Conservation (phyloP, 2,113 vertebrate genomes). For the Dicaeum eximium region DNA sequence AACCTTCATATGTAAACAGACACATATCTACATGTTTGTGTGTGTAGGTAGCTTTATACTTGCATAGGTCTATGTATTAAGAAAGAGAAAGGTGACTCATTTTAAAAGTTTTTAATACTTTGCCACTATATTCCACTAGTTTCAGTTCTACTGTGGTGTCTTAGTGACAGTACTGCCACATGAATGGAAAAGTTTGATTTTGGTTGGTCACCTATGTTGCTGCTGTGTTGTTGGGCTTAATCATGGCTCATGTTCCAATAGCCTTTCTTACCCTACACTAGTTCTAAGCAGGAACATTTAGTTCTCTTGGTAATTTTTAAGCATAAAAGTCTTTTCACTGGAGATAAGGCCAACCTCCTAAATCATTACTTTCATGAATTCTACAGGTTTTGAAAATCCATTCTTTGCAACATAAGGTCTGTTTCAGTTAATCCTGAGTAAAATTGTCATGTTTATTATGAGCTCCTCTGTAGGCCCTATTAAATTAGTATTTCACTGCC, state of each 20-base stretch:
- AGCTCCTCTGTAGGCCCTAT: not conserved
- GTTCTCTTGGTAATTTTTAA: not conserved
- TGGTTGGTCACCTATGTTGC: not conserved
- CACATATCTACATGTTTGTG: accelerated
- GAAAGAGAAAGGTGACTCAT: not conserved
- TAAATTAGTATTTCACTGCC: not conserved
- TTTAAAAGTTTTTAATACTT: not conserved
- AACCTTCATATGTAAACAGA: not conserved
- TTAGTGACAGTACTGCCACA: not conserved
- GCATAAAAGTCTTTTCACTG: not conserved
- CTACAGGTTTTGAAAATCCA: not conserved
- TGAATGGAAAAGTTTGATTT: not conserved
- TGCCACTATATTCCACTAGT: not conserved
- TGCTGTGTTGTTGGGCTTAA: not conserved
- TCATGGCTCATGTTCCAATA: accelerated
- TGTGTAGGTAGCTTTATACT: not conserved
- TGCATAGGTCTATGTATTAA: not conserved
- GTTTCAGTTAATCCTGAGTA: not conserved
- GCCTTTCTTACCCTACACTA: not conserved
- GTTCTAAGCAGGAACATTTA: not conserved
- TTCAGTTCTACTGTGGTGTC: not conserved
- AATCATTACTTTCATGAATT: not conserved
- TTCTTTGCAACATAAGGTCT: not conserved
- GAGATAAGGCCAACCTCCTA: not conserved
- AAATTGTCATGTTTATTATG: not conserved